phyloP scores from a whole-genome alignment of 2,888 invertebrate species.

The Periphyllus acericola region DNA sequence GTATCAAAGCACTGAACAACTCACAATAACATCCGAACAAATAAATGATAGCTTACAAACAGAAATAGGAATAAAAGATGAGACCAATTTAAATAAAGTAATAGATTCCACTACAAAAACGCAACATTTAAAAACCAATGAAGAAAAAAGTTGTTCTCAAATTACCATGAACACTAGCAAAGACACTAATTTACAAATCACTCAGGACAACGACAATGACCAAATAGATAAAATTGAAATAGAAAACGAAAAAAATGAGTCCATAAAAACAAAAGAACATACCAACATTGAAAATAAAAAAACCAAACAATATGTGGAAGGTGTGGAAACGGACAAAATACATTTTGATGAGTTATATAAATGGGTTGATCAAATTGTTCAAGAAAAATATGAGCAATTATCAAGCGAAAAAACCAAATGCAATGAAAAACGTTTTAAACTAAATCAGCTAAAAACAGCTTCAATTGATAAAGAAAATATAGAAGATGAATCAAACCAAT shows the following conservation, averaged over 20 bases:
- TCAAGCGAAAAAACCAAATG: neutral
- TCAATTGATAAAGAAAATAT: conserved; percentile 33
- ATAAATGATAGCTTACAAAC: neutral
- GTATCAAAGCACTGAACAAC: neutral
- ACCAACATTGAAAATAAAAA: too few relatives aligned
- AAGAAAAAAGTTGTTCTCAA: neutral
- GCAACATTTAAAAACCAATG: too few relatives aligned
- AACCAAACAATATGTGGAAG: neutral
- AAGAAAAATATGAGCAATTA: conserved; percentile 6
- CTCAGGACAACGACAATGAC: neutral
- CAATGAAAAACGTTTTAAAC: neutral
- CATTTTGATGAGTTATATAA: conserved; percentile 45
- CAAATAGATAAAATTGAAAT: neutral
- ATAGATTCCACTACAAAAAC: neutral
- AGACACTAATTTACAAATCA: neutral
- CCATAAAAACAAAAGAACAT: neutral
- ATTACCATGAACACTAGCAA: neutral
- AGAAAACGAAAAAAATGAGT: neutral
- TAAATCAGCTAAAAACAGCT: neutral
- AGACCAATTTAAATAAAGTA: neutral
- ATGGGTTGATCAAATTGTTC: conserved; percentile 41
- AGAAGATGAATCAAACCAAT: neutral
- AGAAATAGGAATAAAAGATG: neutral
- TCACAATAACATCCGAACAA: neutral
- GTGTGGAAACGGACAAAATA: conserved; percentile 14